Conservation (phyloP, 2,113 vertebrate species). For the Notothenia coriiceps region DNA sequence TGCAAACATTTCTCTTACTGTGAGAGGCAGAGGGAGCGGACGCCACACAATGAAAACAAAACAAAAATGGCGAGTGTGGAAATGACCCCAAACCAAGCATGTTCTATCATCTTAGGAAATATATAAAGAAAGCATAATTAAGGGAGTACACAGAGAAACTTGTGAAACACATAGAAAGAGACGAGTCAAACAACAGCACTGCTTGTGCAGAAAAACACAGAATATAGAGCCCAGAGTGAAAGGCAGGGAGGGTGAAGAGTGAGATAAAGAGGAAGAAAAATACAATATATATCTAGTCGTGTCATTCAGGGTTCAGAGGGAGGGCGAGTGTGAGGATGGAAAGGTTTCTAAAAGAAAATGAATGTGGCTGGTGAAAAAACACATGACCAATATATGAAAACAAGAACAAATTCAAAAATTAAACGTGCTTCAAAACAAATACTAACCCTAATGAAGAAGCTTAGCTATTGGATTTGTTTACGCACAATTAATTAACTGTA, state of each 20-base stretch:
- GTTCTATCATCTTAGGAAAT: slow-evolving; percentile 23
- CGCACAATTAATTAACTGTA: not conserved
- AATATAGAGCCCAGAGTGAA: not conserved
- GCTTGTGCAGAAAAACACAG: not conserved
- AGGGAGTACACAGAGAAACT: slow-evolving; percentile 13
- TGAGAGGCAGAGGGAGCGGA: slow-evolving; percentile 51
- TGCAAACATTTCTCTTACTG: slow-evolving; percentile 56
- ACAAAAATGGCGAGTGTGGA: slow-evolving; percentile 41
- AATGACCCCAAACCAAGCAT: slow-evolving; percentile 29
- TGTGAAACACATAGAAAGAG: slow-evolving; percentile 6
- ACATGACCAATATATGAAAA: not conserved
- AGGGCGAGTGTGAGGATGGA: not conserved
- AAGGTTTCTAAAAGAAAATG: not conserved
- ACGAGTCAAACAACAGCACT: not conserved
- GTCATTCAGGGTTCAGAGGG: slow-evolving; percentile 13
- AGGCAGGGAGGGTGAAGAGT: not conserved
- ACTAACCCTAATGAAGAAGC: too few relatives aligned
- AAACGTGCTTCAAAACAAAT: too few relatives aligned
- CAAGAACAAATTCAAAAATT: too few relatives aligned
- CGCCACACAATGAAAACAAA: slow-evolving; percentile 42
- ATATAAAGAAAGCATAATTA: slow-evolving; percentile 39
- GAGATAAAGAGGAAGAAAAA: slow-evolving; percentile 12
- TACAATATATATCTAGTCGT: not conserved
- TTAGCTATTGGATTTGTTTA: too few relatives aligned
- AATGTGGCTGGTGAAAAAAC: slow-evolving; percentile 3